Evolutionary conservation across 2,113 vertebrate species (phyloP).

Genomic region (Eleginops maclovinus): DNA sequence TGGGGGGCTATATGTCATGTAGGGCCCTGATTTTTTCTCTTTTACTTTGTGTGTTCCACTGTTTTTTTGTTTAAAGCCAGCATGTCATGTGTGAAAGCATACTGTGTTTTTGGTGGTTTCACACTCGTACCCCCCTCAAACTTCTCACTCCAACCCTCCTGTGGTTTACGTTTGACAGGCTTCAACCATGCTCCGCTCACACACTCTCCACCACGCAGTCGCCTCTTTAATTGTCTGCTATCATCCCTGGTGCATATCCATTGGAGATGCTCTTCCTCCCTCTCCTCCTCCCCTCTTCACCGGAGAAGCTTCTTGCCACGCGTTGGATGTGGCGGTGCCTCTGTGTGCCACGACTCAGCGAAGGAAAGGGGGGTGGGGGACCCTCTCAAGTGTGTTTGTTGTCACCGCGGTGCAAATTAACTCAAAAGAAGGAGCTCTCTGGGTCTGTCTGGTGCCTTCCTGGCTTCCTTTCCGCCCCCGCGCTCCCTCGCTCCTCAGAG

Average conservation of each 20-base stretch:
- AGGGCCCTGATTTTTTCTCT: neutral
- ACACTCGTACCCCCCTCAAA: conserved; percentile 60
- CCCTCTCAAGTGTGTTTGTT: conserved; percentile 72
- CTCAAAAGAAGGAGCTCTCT: conserved; percentile 59
- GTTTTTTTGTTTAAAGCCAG: conserved; percentile 56
- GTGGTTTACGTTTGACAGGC: conserved; percentile 77
- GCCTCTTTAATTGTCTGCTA: conserved; percentile 79
- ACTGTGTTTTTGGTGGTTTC: conserved; percentile 64
- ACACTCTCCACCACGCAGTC: conserved; percentile 73
- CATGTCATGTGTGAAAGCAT: conserved; percentile 69
- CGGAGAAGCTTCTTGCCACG: conserved; percentile 50
- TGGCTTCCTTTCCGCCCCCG: conserved; percentile 59
- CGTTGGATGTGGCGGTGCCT: conserved; percentile 48
- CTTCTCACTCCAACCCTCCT: conserved; percentile 69
- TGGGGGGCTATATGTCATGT: neutral
- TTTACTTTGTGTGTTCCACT: conserved; percentile 25
- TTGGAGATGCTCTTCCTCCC: conserved; percentile 66
- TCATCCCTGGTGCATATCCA: conserved; percentile 73
- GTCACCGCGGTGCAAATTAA: conserved; percentile 73
- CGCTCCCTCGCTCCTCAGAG: conserved; percentile 57
- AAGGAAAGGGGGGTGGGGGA: conserved; percentile 32
- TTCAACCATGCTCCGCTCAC: conserved; percentile 78
- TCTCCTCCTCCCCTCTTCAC: conserved; percentile 51
- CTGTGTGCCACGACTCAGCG: conserved; percentile 38
- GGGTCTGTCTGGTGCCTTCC: conserved; percentile 58